A percentile compares a stretch with the other conserved stretches of the same genome.
Conservation (phyloP, 2,797 vertebrate genomes). For the Aplochiton taeniatus region DNA sequence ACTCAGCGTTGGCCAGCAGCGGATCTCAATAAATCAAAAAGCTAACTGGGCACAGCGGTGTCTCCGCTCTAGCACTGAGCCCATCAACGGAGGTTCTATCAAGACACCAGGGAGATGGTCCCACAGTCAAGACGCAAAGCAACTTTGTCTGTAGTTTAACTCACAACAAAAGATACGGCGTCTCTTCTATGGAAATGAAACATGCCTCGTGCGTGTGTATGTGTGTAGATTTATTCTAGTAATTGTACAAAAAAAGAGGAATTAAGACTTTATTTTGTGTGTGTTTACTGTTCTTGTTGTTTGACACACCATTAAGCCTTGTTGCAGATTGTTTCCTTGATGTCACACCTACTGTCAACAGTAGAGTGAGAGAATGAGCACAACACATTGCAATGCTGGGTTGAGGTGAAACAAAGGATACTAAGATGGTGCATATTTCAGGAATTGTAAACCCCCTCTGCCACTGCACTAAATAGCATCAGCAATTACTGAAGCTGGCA, state of each 20-base stretch:
- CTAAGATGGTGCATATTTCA: too few relatives aligned
- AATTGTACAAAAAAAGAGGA: too few relatives aligned
- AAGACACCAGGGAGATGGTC: slow-evolving; percentile 51
- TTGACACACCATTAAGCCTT: too few relatives aligned
- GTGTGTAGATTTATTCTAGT: too few relatives aligned
- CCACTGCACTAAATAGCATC: slow-evolving; percentile 51
- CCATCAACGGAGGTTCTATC: slow-evolving; percentile 53
- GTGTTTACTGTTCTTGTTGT: too few relatives aligned
- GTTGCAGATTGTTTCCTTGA: too few relatives aligned
- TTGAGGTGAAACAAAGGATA: slow-evolving; percentile 51
- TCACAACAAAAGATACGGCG: too few relatives aligned
- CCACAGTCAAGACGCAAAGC: slow-evolving; percentile 47
- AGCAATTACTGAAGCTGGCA: slow-evolving; percentile 47
- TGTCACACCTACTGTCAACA: too few relatives aligned
- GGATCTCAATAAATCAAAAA: slow-evolving; percentile 77
- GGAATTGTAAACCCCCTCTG: slow-evolving; percentile 55
- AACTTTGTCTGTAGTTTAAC: slow-evolving; percentile 33
- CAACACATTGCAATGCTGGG: neutral
- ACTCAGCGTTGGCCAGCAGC: slow-evolving; percentile 66
- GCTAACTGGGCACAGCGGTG: slow-evolving; percentile 63
- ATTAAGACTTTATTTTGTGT: too few relatives aligned
- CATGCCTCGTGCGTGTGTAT: too few relatives aligned
- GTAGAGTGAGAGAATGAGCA: too few relatives aligned
- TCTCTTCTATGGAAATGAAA: too few relatives aligned
- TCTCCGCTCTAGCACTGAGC: slow-evolving; percentile 60